Evolutionary conservation across 2,797 vertebrate species (phyloP).

Genomic region (Hephaestus fuliginosus): DNA sequence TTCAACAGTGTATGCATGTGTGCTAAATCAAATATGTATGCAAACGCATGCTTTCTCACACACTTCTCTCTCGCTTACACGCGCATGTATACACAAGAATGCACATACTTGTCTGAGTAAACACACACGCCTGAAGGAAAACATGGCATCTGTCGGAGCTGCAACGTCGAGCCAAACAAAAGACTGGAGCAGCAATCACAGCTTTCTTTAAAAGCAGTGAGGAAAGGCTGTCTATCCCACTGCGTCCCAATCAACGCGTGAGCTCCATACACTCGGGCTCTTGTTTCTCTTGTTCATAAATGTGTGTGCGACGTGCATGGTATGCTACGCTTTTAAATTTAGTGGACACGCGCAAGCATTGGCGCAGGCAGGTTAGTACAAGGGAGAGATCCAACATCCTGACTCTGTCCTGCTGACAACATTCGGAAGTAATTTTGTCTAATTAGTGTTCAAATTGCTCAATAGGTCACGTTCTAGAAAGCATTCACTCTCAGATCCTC

Average conservation of each 20-base stretch:
- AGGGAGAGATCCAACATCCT: constrained; percentile 51
- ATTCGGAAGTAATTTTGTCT: constrained; percentile 82
- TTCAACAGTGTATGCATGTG: constrained; percentile 52
- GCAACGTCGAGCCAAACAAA: constrained; percentile 59
- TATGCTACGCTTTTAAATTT: constrained; percentile 38
- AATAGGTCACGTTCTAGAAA: constrained; percentile 68
- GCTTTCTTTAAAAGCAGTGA: constrained; percentile 41
- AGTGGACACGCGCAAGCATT: constrained; percentile 42
- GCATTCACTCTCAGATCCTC: constrained; percentile 30
- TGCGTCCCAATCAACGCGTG: constrained; percentile 9
- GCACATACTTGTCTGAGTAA: constrained; percentile 25
- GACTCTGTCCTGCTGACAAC: constrained; percentile 63
- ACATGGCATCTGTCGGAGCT: constrained; percentile 39
- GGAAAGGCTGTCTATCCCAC: constrained; percentile 13
- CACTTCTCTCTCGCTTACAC: constrained; percentile 10
- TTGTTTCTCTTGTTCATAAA: constrained; percentile 8
- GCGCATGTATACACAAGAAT: constrained; percentile 31
- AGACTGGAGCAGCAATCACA: constrained; percentile 45
- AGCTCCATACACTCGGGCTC: constrained; percentile 11
- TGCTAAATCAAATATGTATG: constrained; percentile 43
- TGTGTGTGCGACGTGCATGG: constrained; percentile 13
- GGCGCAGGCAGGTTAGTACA: constrained; percentile 53
- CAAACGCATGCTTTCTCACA: constrained; percentile 38
- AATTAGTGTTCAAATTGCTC: constrained; percentile 77
- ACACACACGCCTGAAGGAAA: constrained; percentile 53